These are phyloP conservation scores for Patiria miniata DNA, from an alignment of 35 echinoderm and acorn worm species.

Conservation along the genomic window DNA sequence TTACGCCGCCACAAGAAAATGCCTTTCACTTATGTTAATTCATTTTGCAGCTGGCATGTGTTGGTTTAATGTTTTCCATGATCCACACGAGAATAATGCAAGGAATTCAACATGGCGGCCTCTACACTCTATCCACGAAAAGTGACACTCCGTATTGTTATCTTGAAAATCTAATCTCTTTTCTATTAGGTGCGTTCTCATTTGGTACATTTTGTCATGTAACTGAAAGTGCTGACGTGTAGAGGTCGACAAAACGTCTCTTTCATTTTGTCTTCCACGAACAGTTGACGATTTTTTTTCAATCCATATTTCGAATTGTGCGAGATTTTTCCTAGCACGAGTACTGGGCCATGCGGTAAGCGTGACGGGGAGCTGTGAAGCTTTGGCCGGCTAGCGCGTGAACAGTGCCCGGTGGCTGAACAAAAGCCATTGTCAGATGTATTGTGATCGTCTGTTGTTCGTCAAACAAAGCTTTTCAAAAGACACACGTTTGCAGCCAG, in stretches of 20 bases:
- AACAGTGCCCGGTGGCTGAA: background rate
- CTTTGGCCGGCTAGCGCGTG: too few species aligned
- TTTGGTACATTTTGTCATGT: background rate
- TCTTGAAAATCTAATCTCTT: background rate
- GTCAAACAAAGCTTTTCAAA: background rate
- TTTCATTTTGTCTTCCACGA: background rate
- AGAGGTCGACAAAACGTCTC: background rate
- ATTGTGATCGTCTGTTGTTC: slow-evolving; percentile 9
- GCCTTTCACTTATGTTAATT: too few species aligned
- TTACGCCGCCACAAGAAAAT: too few species aligned
- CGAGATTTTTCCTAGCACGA: too few species aligned
- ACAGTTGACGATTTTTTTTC: background rate
- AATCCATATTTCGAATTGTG: too few species aligned
- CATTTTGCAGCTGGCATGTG: too few species aligned
- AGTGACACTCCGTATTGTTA: slow-evolving; percentile 1
- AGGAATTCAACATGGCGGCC: slow-evolving; percentile 27
- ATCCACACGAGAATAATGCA: background rate
- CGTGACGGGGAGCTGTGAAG: too few species aligned
- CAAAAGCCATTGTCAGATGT: slow-evolving; percentile 3
- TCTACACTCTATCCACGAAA: background rate
- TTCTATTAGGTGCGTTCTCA: too few species aligned
- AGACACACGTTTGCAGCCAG: background rate
- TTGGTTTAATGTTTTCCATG: too few species aligned
- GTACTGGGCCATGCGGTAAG: too few species aligned
- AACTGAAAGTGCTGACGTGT: background rate